These are phyloP conservation scores for Orgyia antiqua DNA, from an alignment of 2,888 invertebrate species.

Conservation along the genomic window DNA sequence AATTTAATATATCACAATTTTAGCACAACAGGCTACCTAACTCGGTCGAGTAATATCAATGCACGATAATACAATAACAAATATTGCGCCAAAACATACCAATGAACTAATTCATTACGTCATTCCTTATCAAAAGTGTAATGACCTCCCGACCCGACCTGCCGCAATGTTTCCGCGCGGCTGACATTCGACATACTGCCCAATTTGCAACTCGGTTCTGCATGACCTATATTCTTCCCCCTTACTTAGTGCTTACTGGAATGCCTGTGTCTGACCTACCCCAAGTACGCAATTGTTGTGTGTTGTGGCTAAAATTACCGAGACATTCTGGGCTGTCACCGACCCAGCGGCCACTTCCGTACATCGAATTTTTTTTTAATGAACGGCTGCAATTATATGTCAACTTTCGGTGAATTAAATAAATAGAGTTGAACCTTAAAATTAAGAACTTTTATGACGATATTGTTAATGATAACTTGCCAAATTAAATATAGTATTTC, in stretches of 20 bases:
- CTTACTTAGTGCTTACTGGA: constrained; percentile 65
- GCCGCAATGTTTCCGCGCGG: constrained; percentile 50
- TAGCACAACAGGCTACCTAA: too few species aligned
- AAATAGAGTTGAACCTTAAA: too few species aligned
- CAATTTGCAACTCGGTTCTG: constrained; percentile 44
- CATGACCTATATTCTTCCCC: constrained; percentile 71
- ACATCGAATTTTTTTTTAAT: constrained; percentile 27
- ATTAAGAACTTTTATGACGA: too few species aligned
- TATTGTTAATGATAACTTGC: too few species aligned
- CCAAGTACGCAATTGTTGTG: constrained; percentile 55
- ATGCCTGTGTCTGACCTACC: constrained; percentile 71
- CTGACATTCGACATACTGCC: constrained; percentile 24
- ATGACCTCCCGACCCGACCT: constrained; percentile 68
- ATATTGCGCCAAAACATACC: constrained; percentile 22
- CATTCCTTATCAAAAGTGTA: constrained; percentile 46
- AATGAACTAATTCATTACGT: constrained; percentile 32
- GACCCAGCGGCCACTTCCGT: constrained; percentile 46
- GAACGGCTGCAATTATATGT: constrained; percentile 7
- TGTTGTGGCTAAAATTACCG: constrained; percentile 56
- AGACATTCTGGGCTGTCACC: constrained; percentile 49
- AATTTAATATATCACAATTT: too few species aligned
- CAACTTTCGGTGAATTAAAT: constrained; percentile 3
- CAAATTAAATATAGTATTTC: too few species aligned
- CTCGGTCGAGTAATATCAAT: constrained; percentile 3
- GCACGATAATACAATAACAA: constrained; percentile 11